Evolutionary conservation across 2,888 invertebrate genomes (phyloP), one percentile per base, ranked within the genome.

Genomic region (Heliconius ethilla): DNA sequence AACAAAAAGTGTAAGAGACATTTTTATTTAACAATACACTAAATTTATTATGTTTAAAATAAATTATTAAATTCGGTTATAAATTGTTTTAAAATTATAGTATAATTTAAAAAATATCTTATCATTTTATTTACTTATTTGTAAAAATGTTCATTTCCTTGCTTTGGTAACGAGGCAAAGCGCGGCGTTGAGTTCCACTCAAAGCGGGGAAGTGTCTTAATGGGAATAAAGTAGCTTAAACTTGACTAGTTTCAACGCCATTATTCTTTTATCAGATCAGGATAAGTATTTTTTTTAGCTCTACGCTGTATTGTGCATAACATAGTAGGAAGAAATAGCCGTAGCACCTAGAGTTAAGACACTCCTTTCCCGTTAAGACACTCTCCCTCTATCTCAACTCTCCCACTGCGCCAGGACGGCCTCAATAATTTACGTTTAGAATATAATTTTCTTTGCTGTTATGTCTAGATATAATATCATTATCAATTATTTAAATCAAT

Each of bases 401-500:
- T 33, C 11, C 6, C 5, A 15, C 45, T 18, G 15, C 15, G 45
- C 45, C 55, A 55, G 7, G 22, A 22, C 9, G 9, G 9, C 3
- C 22, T 10, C n/a, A 59, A 11, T 22, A 37, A 37, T 37, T n/a
- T 11, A 37, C 10, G 0, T 11, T 37, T 67, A 5, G 5, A 11
- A 67, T 37, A 11, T n/a, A 9, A 66, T 67, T 11, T n/a, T 1
- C 22, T 67, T 67, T 67, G n/a, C 11, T 18, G 37, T 13, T 37
- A 67, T 67, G 11, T 37, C n/a, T 67, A n/a, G n/a, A n/a, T 37
- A 1, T 67, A 66, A 66, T 66, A 37, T 33, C 9, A 66, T 66
- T 66, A 67, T 67, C 37, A 37, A 67, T 29, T 37, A 67, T 40
- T 67, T 73, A 67, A 65, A 13, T 51, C 70, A 62, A 75, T 70